Conservation (phyloP, 2,888 invertebrate species). For the Gnatocerus cornutus region DNA sequence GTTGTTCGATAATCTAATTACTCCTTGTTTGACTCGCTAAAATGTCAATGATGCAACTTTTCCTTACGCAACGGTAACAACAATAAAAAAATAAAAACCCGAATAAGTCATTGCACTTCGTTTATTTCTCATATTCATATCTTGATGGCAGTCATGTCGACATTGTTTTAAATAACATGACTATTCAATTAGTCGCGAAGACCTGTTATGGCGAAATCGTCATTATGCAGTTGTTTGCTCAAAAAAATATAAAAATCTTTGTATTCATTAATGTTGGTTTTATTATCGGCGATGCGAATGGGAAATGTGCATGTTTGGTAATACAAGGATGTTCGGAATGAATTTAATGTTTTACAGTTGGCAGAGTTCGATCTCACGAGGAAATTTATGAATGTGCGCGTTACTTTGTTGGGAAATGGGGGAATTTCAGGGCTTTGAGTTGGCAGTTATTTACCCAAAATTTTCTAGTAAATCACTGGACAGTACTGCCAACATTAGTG, state of each 20-base stretch:
- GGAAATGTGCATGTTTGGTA: slow-evolving; percentile 22
- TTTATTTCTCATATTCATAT: background rate
- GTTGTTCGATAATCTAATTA: no score
- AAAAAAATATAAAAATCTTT: slow-evolving; percentile 28
- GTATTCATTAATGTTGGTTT: slow-evolving; percentile 13
- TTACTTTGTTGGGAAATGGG: no score
- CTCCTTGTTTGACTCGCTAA: no score
- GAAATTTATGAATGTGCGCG: no score
- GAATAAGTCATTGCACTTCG: slow-evolving; percentile 12
- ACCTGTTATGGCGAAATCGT: slow-evolving; percentile 20
- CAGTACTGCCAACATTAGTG: no score
- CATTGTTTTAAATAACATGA: slow-evolving; percentile 14
- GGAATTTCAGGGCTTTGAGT: no score
- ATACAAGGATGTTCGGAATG: background rate
- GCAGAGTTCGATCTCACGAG: no score
- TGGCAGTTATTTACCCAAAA: no score
- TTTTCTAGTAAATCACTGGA: no score
- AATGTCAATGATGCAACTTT: background rate
- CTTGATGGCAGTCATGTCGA: slow-evolving; percentile 9
- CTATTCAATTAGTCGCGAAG: slow-evolving; percentile 26
- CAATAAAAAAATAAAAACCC: slow-evolving; percentile 7
- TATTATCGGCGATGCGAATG: slow-evolving; percentile 13
- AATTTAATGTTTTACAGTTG: background rate
- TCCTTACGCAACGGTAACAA: background rate
- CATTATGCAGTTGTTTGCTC: slow-evolving; percentile 11